Conservation (phyloP, 2,888 invertebrate genomes). For the Eupelmus urozonus region DNA sequence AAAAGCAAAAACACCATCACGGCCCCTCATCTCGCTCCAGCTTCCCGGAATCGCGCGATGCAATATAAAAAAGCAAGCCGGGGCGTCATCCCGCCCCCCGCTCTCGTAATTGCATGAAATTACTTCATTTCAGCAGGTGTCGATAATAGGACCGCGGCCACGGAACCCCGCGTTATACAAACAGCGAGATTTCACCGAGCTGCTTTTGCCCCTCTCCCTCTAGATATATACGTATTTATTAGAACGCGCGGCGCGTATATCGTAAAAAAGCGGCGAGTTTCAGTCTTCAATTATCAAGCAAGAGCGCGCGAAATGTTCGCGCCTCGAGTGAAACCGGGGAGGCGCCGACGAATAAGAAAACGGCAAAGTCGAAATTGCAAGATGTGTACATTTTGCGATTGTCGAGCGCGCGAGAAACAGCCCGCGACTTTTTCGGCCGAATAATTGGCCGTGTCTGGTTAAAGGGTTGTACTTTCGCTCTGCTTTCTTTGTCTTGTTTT, state of each 20-base stretch:
- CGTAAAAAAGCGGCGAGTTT: too few species aligned
- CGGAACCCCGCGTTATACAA: slow-evolving; percentile 39
- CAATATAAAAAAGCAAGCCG: slow-evolving; percentile 21
- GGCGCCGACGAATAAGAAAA: slow-evolving; percentile 60
- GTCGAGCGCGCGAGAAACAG: slow-evolving; percentile 5
- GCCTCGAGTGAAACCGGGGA: slow-evolving; percentile 64
- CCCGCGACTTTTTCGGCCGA: background rate
- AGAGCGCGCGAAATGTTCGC: slow-evolving; percentile 25
- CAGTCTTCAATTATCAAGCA: slow-evolving; percentile 64
- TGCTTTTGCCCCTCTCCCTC: background rate
- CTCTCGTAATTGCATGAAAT: slow-evolving; percentile 55
- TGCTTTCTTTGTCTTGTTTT: too few species aligned
- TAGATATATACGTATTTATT: slow-evolving; percentile 42
- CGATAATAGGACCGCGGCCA: slow-evolving; percentile 45
- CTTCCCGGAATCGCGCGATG: slow-evolving; percentile 39
- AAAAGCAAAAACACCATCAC: slow-evolving; percentile 12
- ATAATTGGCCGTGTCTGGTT: background rate
- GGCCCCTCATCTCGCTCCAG: background rate
- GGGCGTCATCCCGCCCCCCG: background rate
- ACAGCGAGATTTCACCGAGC: slow-evolving; percentile 54
- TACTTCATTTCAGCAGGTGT: slow-evolving; percentile 59
- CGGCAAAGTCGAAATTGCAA: slow-evolving; percentile 57
- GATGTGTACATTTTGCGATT: too few species aligned
- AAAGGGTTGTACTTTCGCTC: too few species aligned
- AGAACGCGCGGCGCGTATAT: too few species aligned